A percentile compares a stretch with the other conserved stretches of the same genome.
These are phyloP conservation scores for Parauchenoglanis ngamensis DNA, from an alignment of 2,797 vertebrate species.

Conservation along the genomic window DNA sequence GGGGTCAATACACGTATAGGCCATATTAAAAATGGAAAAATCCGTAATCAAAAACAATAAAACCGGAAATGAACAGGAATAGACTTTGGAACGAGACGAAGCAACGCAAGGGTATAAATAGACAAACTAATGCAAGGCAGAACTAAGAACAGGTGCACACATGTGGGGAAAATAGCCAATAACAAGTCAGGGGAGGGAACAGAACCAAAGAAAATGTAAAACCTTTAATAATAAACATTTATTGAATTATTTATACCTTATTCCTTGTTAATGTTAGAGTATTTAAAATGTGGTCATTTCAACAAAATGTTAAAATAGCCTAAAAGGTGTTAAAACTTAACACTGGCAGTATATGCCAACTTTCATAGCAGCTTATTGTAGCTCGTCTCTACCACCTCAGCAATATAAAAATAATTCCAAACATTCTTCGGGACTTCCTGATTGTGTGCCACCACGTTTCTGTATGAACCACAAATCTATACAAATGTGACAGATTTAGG, in stretches of 20 bases:
- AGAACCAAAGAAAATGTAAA: background rate
- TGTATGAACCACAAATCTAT: background rate
- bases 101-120: background rate
- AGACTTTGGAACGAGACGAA: background rate
- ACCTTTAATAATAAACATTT: background rate
- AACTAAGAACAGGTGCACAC: background rate
- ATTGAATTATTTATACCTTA: background rate
- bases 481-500: background rate
- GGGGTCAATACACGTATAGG: background rate
- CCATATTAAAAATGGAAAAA: background rate
- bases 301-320: background rate
- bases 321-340: background rate
- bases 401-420: background rate
- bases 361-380: background rate
- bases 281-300: background rate
- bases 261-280: background rate
- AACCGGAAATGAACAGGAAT: background rate
- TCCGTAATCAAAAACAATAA: background rate
- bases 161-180: background rate
- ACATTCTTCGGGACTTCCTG: background rate
- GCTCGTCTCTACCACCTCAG: background rate
- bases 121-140: background rate
- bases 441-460: background rate
- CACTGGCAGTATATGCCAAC: no score
- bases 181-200: background rate